A percentile compares a stretch with the other conserved stretches of the same genome.
Evolutionary conservation across 2,888 invertebrate species (phyloP).

Genomic region (Orchesellides sinensis): DNA sequence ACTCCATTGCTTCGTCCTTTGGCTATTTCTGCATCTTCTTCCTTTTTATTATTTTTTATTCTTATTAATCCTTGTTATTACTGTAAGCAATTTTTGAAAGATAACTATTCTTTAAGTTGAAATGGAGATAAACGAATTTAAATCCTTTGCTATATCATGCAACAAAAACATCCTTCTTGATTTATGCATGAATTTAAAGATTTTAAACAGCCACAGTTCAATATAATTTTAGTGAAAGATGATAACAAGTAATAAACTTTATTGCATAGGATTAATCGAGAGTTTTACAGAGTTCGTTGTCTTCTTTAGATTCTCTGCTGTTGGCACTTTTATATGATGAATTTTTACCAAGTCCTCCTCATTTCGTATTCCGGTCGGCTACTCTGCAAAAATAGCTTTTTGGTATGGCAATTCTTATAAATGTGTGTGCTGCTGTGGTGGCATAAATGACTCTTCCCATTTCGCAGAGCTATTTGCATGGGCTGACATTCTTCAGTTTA

Average conservation of each 20-base stretch:
- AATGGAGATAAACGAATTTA: not conserved
- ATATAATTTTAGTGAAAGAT: not conserved
- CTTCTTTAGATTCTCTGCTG: conserved; percentile 20
- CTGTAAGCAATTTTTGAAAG: conserved; percentile 33
- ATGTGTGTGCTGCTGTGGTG: not conserved
- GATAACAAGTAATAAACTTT: not conserved
- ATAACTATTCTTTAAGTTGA: conserved; percentile 1
- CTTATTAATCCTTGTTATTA: conserved; percentile 31
- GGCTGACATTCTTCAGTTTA: not conserved
- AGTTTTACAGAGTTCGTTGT: conserved; percentile 45
- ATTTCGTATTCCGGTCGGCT: conserved; percentile 49
- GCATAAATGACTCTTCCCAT: conserved; percentile 3
- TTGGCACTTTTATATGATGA: conserved; percentile 32
- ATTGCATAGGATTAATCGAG: not conserved
- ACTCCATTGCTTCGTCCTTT: conserved; percentile 7
- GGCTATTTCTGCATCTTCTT: conserved; percentile 10
- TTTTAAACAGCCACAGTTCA: conserved; percentile 12
- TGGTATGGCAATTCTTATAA: not conserved
- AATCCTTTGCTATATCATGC: not conserved
- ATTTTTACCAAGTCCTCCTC: conserved; percentile 33
- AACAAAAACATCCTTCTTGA: not conserved
- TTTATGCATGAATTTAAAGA: conserved; percentile 35
- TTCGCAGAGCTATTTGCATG: conserved; percentile 1
- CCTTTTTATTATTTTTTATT: conserved; percentile 9
- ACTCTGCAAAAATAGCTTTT: conserved; percentile 41